Conservation (phyloP, 2,113 vertebrate species). For the Dromas ardeola region DNA sequence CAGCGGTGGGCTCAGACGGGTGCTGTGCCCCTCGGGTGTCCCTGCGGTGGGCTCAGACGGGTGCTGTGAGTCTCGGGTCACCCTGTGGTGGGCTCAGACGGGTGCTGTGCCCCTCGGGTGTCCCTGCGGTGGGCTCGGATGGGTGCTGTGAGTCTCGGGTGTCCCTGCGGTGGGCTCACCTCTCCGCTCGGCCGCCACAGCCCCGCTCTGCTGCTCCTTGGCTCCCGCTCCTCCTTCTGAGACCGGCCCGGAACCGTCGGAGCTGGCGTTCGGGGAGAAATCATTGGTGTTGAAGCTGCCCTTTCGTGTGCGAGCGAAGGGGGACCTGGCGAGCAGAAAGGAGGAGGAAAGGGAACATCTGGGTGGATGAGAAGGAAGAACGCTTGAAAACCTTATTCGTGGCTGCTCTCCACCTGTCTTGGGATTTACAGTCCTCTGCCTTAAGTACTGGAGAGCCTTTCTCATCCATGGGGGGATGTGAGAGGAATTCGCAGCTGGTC, state of each 20-base stretch:
- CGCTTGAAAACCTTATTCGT: no score
- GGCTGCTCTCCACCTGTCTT: accelerated
- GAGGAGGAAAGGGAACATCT: not conserved
- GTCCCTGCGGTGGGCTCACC: constrained; percentile 66
- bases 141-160: no score
- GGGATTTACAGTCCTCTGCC: not conserved
- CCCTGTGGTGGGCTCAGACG: no score
- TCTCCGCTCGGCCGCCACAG: constrained; percentile 60
- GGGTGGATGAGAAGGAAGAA: not conserved
- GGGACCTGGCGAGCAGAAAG: constrained; percentile 63
- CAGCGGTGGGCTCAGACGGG: no score
- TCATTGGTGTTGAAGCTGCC: constrained; percentile 82
- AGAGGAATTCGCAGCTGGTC: not conserved
- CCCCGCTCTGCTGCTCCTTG: constrained; percentile 38
- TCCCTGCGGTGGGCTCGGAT: no score
- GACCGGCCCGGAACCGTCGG: not conserved
- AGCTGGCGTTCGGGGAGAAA: not conserved
- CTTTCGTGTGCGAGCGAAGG: constrained; percentile 74
- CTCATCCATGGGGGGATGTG: accelerated
- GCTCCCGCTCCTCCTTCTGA: not conserved
- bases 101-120: no score
- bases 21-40: no score
- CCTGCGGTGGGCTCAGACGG: no score
- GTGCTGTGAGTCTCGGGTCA: no score
- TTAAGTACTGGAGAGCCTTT: accelerated